phyloP scores from a whole-genome alignment of 2,888 invertebrate species.

The Pteria penguin region DNA sequence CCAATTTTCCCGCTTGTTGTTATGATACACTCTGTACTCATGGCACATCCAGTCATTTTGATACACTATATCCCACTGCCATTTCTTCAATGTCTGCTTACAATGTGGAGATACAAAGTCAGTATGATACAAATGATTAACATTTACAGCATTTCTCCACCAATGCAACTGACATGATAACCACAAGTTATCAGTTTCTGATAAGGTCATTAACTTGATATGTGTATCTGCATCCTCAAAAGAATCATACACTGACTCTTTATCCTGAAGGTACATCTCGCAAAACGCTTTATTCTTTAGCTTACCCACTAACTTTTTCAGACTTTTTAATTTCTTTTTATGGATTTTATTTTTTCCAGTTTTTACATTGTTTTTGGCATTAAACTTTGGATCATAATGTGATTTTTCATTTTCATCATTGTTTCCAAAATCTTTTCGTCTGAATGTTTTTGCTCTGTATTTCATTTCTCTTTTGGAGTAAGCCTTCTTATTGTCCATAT shows the following conservation, averaged over 20 bases:
- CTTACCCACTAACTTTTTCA: constrained; percentile 15
- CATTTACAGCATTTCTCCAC: constrained; percentile 19
- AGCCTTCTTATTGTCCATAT: neutral
- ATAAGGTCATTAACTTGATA: neutral
- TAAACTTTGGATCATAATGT: neutral
- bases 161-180: constrained; percentile 29
- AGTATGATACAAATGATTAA: neutral
- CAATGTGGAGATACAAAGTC: constrained; percentile 16
- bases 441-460: neutral
- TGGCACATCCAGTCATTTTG: constrained; percentile 6
- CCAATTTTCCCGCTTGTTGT: neutral
- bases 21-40: neutral
- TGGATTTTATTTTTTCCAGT: neutral
- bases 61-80: constrained; percentile 19
- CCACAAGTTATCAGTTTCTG: constrained; percentile 12
- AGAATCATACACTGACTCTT: neutral
- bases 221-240: constrained; percentile 14
- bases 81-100: neutral
- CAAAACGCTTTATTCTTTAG: constrained; percentile 2
- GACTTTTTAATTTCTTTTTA: neutral
- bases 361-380: neutral
- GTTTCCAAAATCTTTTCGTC: neutral
- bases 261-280: constrained; percentile 17
- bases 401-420: neutral
- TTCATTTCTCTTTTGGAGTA: neutral